Evolutionary conservation across 2,113 vertebrate species (phyloP), one percentile per base, ranked within the genome.

Genomic region (Mirza zaza): DNA sequence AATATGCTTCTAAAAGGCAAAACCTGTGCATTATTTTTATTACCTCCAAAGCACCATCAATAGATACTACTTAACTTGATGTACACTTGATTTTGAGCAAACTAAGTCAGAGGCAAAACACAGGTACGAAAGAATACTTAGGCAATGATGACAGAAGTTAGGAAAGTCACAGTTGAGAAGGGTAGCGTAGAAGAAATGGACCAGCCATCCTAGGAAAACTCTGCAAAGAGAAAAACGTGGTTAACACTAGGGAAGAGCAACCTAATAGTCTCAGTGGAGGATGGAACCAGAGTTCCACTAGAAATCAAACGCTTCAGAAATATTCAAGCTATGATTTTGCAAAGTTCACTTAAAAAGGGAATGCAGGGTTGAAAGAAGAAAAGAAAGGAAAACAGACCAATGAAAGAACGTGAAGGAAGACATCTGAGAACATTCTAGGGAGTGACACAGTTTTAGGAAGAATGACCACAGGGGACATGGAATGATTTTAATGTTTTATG

Each of bases 241-340:
- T 50, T 34, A 14, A 6, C 0, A 7, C 15, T 8, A 0, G 9
- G 18, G 9, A 48, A 17, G 0, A 5, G 3, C 23, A 8, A 9
- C 6, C 2, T 6, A 0, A 32, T 0, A 34, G 7, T 5, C 21
- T 81, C 67, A 8, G 6, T 32, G 6, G 34, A 3, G 17, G 8
- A 52, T 11, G 21, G 4, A 23, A 4, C 11, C 32, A 50, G 59
- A 23, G 4, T 14, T 3, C 39, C 77, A 25, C 67, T 1, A 29
- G 73, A 59, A 67, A 57, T 21, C 1, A 4, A 45, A 82, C 15
- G 8, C 42, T 21, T 25, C 13, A 27, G 83, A 48, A 91, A 91
- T 25, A 39, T 5, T 2, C 4, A 71, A 61, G 9, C 12, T 14
- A 32, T 3, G 4, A 25, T 79, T 65, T 27, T 52, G 12, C 50